phyloP scores from a whole-genome alignment of 2,113 vertebrate genomes.

The Lampris incognitus region DNA sequence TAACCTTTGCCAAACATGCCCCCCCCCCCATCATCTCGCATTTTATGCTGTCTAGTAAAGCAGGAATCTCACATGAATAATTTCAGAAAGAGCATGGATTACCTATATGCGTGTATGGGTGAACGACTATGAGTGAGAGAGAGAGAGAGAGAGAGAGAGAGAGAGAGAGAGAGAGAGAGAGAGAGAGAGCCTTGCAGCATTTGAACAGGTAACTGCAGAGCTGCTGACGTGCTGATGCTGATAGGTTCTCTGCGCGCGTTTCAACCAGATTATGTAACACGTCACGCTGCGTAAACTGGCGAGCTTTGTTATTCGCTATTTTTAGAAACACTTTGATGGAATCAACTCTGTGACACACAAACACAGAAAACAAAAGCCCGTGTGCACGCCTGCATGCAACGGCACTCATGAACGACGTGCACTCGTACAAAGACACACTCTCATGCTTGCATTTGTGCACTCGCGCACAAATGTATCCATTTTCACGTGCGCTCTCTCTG shows the following conservation, averaged over 20 bases:
- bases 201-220: conserved; percentile 61
- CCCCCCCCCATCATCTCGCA: background rate
- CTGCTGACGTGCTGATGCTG: conserved; percentile 54
- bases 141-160: background rate
- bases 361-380: conserved; percentile 62
- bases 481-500: background rate
- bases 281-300: conserved; percentile 51
- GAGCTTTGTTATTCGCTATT: conserved; percentile 61
- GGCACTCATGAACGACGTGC: too few relatives aligned
- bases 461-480: conserved; percentile 7
- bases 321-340: conserved; percentile 70
- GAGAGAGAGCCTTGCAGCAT: conserved; percentile 27
- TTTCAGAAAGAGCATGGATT: conserved; percentile 33
- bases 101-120: conserved; percentile 25
- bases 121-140: background rate
- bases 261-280: conserved; percentile 70
- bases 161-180: background rate
- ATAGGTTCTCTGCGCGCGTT: conserved; percentile 63
- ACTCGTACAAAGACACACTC: too few relatives aligned
- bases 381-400: background rate
- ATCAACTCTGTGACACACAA: conserved; percentile 63
- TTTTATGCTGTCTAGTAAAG: conserved; percentile 51
- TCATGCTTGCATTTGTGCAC: conserved; percentile 5
- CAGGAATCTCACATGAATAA: conserved; percentile 49
- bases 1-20: too few relatives aligned